These are phyloP conservation scores for Drosophila anomalipes DNA, from an alignment of 2,888 invertebrate species.

Conservation along the genomic window DNA sequence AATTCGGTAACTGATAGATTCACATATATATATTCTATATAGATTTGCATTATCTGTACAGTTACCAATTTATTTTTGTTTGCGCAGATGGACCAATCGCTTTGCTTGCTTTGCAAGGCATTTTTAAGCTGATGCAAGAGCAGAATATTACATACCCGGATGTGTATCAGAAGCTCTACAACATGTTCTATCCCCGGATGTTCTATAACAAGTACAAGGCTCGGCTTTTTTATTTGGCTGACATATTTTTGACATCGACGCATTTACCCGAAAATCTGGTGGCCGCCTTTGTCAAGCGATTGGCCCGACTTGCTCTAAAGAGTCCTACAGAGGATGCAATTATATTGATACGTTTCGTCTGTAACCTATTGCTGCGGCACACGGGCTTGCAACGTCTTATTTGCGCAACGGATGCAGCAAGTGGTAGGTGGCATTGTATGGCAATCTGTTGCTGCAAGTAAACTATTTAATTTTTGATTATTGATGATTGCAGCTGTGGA, in stretches of 20 bases:
- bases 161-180: constrained; percentile 97
- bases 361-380: constrained; percentile 94
- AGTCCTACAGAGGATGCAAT: constrained; percentile 93
- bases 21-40: not conserved
- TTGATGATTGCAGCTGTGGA: constrained; percentile 61
- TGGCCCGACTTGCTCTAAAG: constrained; percentile 92
- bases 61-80: not conserved
- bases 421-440: constrained; percentile 70
- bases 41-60: not conserved
- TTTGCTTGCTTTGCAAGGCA: constrained; percentile 95
- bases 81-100: constrained; percentile 92
- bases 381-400: constrained; percentile 91
- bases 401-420: constrained; percentile 86
- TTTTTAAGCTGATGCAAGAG: constrained; percentile 94
- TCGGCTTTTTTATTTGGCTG: constrained; percentile 94
- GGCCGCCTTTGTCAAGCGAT: constrained; percentile 96
- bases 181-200: constrained; percentile 95
- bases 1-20: constrained; percentile 86
- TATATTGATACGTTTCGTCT: constrained; percentile 92
- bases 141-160: constrained; percentile 98
- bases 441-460: not conserved
- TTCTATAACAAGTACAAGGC: constrained; percentile 96
- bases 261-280: constrained; percentile 96
- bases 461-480: constrained; percentile 6
- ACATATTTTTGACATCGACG: constrained; percentile 96